Base-by-base conservation (phyloP, 2,888 invertebrate species). In the Artemia sp. region DNA sequence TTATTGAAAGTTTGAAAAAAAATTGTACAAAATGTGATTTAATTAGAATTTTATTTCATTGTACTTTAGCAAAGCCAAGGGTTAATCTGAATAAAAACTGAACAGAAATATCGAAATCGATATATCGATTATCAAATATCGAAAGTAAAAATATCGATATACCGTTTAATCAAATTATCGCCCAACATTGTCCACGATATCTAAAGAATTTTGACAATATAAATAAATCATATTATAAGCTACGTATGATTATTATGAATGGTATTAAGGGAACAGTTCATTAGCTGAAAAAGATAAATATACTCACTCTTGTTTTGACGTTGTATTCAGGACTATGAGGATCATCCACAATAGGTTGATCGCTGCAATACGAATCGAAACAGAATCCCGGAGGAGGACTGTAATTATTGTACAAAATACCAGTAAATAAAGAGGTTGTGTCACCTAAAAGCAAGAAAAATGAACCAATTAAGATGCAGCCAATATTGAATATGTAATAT, bases 361-460 rank as follows among this genome's bases (percentile, higher is more conserved):
- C 91, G 0, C 78, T 77, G 76, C 96, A 96, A 0, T 90, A 81
- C 8, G 87, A 82, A 77, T 97, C 96, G 78, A 92, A 97, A 76
- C 96, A 96, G 78, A 94, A 96, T 0, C 93, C 94, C 8, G 84
- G 82, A 0, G 96, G 96, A 0, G 92, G 88, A 0, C 84, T 84
- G 76, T 94, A 94, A 0, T 83, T 85, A 74, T 92, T 91, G 77
- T 83, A 89, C 12, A 93, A 80, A 0, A 87, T 86, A 0, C 92
- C 88, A 0, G 92, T 92, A 75, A 95, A 92, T 9, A 96, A 79
- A 74, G 87, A 84, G 0, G 87, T 83, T 0, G 82, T 75, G 51
- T 75, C 75, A 74, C 80, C 80, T 78, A 70, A 12, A 70, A 68
- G 66, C 72, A n/a, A 51, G 24, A 69, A 68, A 2, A 10, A 38